Conservation (phyloP, 2,797 vertebrate species). For the Xiphorhynchus erythropygius region DNA sequence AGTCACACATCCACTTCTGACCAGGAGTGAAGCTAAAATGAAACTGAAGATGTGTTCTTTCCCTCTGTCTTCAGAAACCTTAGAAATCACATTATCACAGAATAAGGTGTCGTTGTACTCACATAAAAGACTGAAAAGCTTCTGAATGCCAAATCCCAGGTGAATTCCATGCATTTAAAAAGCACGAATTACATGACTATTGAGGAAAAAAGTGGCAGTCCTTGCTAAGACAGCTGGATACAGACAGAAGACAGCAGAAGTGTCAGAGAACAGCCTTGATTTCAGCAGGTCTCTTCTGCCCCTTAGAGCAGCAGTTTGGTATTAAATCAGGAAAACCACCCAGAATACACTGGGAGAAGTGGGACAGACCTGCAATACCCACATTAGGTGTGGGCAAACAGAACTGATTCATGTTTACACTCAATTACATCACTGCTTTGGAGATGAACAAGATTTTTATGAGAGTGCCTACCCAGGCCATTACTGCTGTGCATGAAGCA, state of each 20-base stretch:
- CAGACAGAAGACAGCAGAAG: not conserved
- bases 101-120: not conserved
- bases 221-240: not conserved
- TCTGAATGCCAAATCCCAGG: not conserved
- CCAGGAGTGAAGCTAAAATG: not conserved
- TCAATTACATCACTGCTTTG: not conserved
- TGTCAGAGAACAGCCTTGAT: not conserved
- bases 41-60: not conserved
- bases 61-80: not conserved
- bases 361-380: not conserved
- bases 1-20: no score
- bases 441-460: not conserved
- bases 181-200: rapidly evolving
- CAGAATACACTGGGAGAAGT: not conserved
- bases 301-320: not conserved
- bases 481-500: not conserved
- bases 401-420: not conserved
- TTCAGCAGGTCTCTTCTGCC: not conserved
- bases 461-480: not conserved
- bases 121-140: not conserved
- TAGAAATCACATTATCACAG: not conserved
- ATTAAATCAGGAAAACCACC: not conserved
- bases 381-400: not conserved
- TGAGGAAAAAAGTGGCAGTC: not conserved
- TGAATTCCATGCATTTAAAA: not conserved